Evolutionary conservation across 2,888 invertebrate species (phyloP), one percentile per base, ranked within the genome.

Genomic region (Apocheima hispidaria): DNA sequence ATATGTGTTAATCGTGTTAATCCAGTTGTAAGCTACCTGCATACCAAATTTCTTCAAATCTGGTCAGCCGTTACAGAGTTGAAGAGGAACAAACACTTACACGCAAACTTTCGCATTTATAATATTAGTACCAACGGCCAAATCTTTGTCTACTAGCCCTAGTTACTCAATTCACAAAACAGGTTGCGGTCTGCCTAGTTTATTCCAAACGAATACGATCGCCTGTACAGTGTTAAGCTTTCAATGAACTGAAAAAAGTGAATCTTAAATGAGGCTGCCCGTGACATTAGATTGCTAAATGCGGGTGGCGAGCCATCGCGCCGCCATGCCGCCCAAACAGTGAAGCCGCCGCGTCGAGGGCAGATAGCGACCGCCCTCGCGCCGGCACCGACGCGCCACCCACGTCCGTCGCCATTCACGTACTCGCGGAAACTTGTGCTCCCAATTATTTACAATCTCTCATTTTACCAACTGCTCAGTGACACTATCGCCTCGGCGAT

Each of bases 361-460:
- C 80, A 84, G 81, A 85, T 76, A 73, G 72, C 72, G 77, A 70
- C 75, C 81, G 81, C 80, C 82, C 79, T 74, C 71, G 75, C 69
- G 57, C 66, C 73, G 75, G 72, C 68, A 69, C 52, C 63, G 82
- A 70, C 84, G 84, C 77, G 82, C 70, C 71, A 69, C 72, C 70
- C 71, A 63, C 69, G 60, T 63, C 14, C 55, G n/a, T 20, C 55
- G 59, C 33, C 49, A 61, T 0, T 56, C 68, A 65, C 62, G 60
- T 57, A 61, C 70, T 71, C 72, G 60, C 72, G 61, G 63, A 65
- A 74, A 76, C 77, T 72, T 74, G 78, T 78, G 73, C 68, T 63
- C 51, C 66, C 70, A 74, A 76, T 74, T 75, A 71, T 69, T 69
- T 66, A 68, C 65, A 60, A 68, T 67, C 66, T 67, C 68, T 70